Conservation (phyloP, 1,140 invertebrate species). For the Melitaea cinxia region DNA sequence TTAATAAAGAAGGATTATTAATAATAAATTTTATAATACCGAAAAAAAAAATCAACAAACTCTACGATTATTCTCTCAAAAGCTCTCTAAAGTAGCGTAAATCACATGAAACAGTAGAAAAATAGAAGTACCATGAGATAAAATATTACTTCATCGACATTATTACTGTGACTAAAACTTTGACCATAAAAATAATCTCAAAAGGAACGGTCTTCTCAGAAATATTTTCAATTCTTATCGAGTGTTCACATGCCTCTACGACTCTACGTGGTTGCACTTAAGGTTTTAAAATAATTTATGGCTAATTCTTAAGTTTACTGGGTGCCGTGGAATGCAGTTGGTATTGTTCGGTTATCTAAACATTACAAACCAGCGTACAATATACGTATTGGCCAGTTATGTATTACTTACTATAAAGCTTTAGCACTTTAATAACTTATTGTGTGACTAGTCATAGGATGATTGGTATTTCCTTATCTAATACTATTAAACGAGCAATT, state of each 20-base stretch:
- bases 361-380: slow-evolving; percentile 42
- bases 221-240: slow-evolving; percentile 8
- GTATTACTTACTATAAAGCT: slow-evolving; percentile 16
- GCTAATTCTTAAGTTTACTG: slow-evolving; percentile 56
- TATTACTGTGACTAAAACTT: not conserved
- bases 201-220: not conserved
- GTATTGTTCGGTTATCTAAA: slow-evolving; percentile 71
- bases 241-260: slow-evolving; percentile 8
- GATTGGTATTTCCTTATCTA: no score
- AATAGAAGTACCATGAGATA: not conserved
- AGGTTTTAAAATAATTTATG: slow-evolving; percentile 57
- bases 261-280: slow-evolving; percentile 10
- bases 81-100: no score
- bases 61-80: no score
- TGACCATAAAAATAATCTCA: not conserved
- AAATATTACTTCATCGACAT: not conserved
- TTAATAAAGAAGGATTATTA: no score
- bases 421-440: slow-evolving; percentile 12
- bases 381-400: slow-evolving; percentile 35
- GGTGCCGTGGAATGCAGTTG: slow-evolving; percentile 61
- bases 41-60: no score
- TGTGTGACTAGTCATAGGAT: not conserved
- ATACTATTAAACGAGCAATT: no score
- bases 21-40: no score
- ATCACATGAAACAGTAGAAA: not conserved